phyloP scores from a whole-genome alignment of 2,113 vertebrate genomes.

The Todiramphus chloris region DNA sequence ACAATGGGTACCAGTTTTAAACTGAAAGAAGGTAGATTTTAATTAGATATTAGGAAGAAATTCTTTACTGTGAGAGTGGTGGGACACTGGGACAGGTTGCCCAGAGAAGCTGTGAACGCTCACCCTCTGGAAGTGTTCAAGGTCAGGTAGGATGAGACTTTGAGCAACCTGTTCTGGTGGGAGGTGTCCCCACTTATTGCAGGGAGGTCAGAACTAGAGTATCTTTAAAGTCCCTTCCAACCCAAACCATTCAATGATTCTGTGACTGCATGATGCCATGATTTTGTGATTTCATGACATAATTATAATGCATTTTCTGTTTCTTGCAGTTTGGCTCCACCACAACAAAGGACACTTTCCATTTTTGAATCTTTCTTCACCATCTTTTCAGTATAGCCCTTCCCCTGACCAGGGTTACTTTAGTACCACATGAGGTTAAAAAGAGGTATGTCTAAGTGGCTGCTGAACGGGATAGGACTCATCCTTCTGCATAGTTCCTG shows the following conservation, averaged over 20 bases:
- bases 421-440: not conserved
- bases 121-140: not conserved
- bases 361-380: not conserved
- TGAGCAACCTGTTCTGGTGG: not conserved
- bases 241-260: not conserved
- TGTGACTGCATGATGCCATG: not conserved
- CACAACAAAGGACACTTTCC: not conserved
- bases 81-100: not conserved
- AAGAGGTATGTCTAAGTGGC: not conserved
- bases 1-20: not conserved
- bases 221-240: not conserved
- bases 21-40: not conserved
- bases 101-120: not conserved
- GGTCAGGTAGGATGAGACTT: not conserved
- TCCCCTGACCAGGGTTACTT: not conserved
- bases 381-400: not conserved
- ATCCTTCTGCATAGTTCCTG: not conserved
- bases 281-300: not conserved
- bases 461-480: not conserved
- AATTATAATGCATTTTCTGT: not conserved
- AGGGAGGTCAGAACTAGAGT: not conserved
- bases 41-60: not conserved
- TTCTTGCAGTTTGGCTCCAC: not conserved
- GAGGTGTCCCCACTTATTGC: not conserved
- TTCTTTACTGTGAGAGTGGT: not conserved